A percentile compares a stretch with the other conserved stretches of the same genome.
Conservation (phyloP, 1,140 invertebrate genomes). For the Planococcus citri region DNA sequence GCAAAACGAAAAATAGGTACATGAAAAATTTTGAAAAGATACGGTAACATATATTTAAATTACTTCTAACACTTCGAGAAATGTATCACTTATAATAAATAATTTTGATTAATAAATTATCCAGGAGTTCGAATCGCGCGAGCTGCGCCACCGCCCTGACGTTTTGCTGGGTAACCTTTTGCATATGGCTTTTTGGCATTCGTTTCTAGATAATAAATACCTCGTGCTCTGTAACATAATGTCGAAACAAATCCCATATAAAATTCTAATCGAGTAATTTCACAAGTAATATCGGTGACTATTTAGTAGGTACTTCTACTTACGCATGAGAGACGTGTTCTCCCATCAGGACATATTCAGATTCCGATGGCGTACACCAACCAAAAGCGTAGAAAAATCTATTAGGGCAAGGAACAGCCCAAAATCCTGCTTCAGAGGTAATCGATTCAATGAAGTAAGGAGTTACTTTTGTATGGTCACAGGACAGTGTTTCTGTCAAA, state of each 20-base stretch:
- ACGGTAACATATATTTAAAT: too few relatives aligned
- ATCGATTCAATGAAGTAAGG: slow-evolving; percentile 79
- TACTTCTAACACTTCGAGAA: too few relatives aligned
- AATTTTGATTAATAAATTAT: not conserved
- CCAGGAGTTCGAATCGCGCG: not conserved
- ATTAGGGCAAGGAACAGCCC: slow-evolving; percentile 66
- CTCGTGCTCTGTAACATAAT: slow-evolving; percentile 52
- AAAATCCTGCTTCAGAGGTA: slow-evolving; percentile 59
- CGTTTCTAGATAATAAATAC: slow-evolving; percentile 70
- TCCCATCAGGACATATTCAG: slow-evolving; percentile 69
- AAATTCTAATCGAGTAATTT: too few relatives aligned
- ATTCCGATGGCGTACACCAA: slow-evolving; percentile 59
- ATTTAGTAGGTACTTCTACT: too few relatives aligned
- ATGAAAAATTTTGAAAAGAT: too few relatives aligned
- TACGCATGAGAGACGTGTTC: slow-evolving; percentile 61
- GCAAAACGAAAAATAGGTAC: too few relatives aligned
- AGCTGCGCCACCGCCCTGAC: not conserved
- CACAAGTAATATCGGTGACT: too few relatives aligned
- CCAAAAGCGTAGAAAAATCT: slow-evolving; percentile 65
- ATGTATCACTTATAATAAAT: too few relatives aligned
- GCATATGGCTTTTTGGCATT: slow-evolving; percentile 72
- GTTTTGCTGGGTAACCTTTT: slow-evolving; percentile 51
- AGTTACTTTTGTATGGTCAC: slow-evolving; percentile 76
- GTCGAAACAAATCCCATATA: too few relatives aligned
- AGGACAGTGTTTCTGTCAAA: slow-evolving; percentile 63